Evolutionary conservation across 2,888 invertebrate species (phyloP).

Genomic region (Dione juno): DNA sequence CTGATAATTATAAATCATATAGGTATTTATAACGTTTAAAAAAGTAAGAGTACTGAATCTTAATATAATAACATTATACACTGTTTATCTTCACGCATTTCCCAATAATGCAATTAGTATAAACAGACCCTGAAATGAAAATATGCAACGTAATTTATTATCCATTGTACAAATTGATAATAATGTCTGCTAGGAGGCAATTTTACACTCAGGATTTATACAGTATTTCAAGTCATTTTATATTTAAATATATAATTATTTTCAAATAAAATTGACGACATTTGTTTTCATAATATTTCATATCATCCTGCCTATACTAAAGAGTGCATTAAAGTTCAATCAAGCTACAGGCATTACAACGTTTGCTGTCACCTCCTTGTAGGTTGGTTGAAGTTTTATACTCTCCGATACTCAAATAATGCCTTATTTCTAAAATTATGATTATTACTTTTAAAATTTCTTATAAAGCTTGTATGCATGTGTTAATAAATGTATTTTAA

Average conservation of each 20-base stretch:
- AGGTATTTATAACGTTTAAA: not conserved
- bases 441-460: not conserved
- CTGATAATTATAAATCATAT: constrained; percentile 3
- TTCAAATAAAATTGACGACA: too few species aligned
- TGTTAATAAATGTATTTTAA: too few species aligned
- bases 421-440: not conserved
- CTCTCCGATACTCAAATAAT: constrained; percentile 32
- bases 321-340: constrained; percentile 67
- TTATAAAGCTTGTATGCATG: too few species aligned
- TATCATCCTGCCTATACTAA: constrained; percentile 29
- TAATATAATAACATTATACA: not conserved
- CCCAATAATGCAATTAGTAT: too few species aligned
- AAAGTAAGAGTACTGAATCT: not conserved
- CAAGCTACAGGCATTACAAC: constrained; percentile 58
- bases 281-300: not conserved
- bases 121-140: too few species aligned
- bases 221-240: not conserved
- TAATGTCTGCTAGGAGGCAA: too few species aligned
- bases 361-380: constrained; percentile 60
- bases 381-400: constrained; percentile 63
- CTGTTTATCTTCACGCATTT: not conserved
- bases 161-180: too few species aligned
- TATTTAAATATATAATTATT: not conserved
- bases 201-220: not conserved
- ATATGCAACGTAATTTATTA: too few species aligned